These are phyloP conservation scores for Orussus abietinus DNA, from an alignment of 1,140 invertebrate genomes.

Conservation along the genomic window DNA sequence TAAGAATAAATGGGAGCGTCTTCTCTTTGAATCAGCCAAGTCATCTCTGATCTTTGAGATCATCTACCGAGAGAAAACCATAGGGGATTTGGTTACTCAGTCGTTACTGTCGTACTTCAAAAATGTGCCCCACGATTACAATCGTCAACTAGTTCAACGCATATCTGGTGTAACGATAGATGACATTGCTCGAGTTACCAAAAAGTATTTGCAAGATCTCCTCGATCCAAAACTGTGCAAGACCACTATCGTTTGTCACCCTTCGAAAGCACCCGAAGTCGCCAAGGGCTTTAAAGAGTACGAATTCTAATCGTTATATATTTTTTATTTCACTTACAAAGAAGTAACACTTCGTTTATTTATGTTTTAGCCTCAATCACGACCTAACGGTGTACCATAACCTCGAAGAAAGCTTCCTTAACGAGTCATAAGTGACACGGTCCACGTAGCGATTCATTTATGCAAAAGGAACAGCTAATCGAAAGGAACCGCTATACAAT, in stretches of 20 bases:
- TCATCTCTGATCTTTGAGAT: conserved; percentile 83
- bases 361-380: conserved; percentile 46
- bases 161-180: conserved; percentile 65
- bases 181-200: conserved; percentile 64
- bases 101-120: conserved; percentile 72
- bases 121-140: conserved; percentile 64
- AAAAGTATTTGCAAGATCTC: conserved; percentile 66
- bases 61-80: conserved; percentile 74
- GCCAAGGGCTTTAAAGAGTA: conserved; percentile 64
- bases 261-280: conserved; percentile 69
- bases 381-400: conserved; percentile 50
- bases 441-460: too few species aligned
- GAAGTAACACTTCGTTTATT: too few species aligned
- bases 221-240: conserved; percentile 59
- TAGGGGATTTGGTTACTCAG: conserved; percentile 66
- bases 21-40: conserved; percentile 76
- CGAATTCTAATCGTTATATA: conserved; percentile 36
- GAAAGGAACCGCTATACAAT: too few species aligned
- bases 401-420: conserved; percentile 57
- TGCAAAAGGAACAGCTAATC: too few species aligned
- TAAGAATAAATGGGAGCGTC: conserved; percentile 64
- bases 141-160: conserved; percentile 66
- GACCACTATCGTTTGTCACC: conserved; percentile 70
- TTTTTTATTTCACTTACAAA: conserved; percentile 29
- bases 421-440: conserved; percentile 31